Base-by-base conservation (phyloP, 2,113 vertebrate genomes). In the Jacana jacana region DNA sequence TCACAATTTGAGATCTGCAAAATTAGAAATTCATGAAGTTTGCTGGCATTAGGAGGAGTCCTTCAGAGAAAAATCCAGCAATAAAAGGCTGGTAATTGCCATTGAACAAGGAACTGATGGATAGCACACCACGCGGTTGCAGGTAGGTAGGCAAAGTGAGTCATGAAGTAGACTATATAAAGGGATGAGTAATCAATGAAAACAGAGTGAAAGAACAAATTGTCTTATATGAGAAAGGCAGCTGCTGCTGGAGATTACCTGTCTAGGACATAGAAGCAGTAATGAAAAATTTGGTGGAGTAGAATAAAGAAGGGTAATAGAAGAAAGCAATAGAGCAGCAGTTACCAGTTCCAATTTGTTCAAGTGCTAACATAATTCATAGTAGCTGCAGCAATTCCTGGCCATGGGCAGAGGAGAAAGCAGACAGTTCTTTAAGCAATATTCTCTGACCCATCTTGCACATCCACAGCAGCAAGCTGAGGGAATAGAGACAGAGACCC, bases 101-200 rank as follows among this genome's bases (percentile, higher is more conserved):
- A 1, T 37, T 1, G 19, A 95, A 39, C 33, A 57, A 63, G 75
- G 40, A 46, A 80, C 55, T 91, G 85, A 88, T 55, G 64, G 68
- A 85, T 72, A 82, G 85, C 17, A 65, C 35, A 85, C 68, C 60
- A 57, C 4, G 2, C 48, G 35, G 46, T 85, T 91, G 10, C 85
- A 83, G 71, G 76, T 95, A 93, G 80, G 86, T 55, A 91, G 65
- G 83, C 86, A 95, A 86, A 91, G 52, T 95, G 93, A 96, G 79
- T 93, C 91, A 91, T 78, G 33, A 81, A 82, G 40, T 63, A 69
- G 28, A 54, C 80, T 91, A 58, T 73, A 88, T 91, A 94, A 94
- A 94, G 51, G 35, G 60, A 81, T 91, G 79, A 96, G 63, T 88
- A 94, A 82, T 77, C 81, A 82, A 69, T 80, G 81, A 70, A 92